These are phyloP conservation scores for Troilus luridus DNA, from an alignment of 2,888 invertebrate species.

Conservation along the genomic window DNA sequence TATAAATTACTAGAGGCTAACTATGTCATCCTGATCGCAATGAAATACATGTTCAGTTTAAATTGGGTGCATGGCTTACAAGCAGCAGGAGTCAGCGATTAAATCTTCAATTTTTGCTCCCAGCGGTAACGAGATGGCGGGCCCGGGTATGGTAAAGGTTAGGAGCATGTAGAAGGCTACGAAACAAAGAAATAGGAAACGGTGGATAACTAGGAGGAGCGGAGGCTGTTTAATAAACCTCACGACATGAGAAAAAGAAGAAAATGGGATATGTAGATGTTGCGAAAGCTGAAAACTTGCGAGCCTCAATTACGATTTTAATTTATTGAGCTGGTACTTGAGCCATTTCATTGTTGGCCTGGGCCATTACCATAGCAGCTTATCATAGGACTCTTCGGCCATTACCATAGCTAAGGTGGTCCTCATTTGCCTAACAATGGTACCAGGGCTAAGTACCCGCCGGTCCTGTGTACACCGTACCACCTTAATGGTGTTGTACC, in stretches of 20 bases:
- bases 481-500: conserved; percentile 44
- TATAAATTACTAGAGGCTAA: not conserved
- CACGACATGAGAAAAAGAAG: conserved; percentile 44
- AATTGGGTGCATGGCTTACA: not conserved
- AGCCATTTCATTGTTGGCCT: conserved; percentile 43
- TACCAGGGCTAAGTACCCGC: conserved; percentile 16
- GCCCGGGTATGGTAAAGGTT: conserved; percentile 12
- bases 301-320: conserved; percentile 47
- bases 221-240: conserved; percentile 33
- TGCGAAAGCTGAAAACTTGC: conserved; percentile 43
- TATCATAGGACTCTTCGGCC: conserved; percentile 44
- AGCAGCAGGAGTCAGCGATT: not conserved
- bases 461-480: not conserved
- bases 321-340: conserved; percentile 49
- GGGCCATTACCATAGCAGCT: conserved; percentile 33
- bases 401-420: conserved; percentile 56
- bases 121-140: conserved; percentile 33
- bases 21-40: not conserved
- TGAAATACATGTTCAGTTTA: not conserved
- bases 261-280: conserved; percentile 43
- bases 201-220: conserved; percentile 20
- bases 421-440: conserved; percentile 55
- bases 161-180: conserved; percentile 16
- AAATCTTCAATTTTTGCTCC: conserved; percentile 14
- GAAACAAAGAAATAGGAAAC: conserved; percentile 29